phyloP scores from a whole-genome alignment of 2,888 invertebrate species.

The Tupiocoris notatus region DNA sequence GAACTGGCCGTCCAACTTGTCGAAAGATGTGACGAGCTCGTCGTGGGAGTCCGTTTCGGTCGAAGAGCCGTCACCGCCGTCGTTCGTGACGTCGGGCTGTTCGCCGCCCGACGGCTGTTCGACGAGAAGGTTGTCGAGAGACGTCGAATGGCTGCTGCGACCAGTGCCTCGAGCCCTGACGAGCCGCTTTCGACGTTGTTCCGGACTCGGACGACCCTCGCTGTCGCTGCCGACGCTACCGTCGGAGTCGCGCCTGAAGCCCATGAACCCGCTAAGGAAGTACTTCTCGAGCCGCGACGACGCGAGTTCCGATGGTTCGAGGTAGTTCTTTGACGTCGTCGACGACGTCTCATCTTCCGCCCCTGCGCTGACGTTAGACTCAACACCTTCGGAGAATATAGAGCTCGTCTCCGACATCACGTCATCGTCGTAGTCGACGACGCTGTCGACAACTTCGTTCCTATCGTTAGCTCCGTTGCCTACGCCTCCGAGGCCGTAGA shows the following conservation, averaged over 20 bases:
- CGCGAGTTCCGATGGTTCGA: slow-evolving; percentile 68
- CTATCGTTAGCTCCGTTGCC: slow-evolving; percentile 62
- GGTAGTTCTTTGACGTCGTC: slow-evolving; percentile 53
- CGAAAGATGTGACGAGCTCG: slow-evolving; percentile 61
- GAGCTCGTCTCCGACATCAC: slow-evolving; percentile 75
- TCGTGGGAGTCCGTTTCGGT: slow-evolving; percentile 73
- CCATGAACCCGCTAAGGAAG: slow-evolving; percentile 82
- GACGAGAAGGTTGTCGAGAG: slow-evolving; percentile 70
- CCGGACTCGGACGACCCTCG: slow-evolving; percentile 83
- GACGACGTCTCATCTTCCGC: no score
- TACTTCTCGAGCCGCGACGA: slow-evolving; percentile 86
- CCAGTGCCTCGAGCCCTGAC: slow-evolving; percentile 81
- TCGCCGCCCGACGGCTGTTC: slow-evolving; percentile 56
- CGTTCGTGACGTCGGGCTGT: slow-evolving; percentile 58
- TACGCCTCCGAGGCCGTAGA: slow-evolving; percentile 79
- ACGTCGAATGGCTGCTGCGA: slow-evolving; percentile 77
- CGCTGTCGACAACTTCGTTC: slow-evolving; percentile 48
- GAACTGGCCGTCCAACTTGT: slow-evolving; percentile 71
- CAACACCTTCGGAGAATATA: slow-evolving; percentile 78
- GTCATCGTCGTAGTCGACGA: slow-evolving; percentile 54
- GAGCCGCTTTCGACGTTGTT: slow-evolving; percentile 75
- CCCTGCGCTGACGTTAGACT: slow-evolving; percentile 63
- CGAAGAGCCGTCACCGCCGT: slow-evolving; percentile 58
- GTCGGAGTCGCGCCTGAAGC: slow-evolving; percentile 72
- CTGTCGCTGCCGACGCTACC: slow-evolving; percentile 89